Percentiles rank a stretch among this genome's conserved stretches.
These are phyloP conservation scores for Malaclemys terrapin DNA, from an alignment of 2,113 vertebrate species.

Conservation along the genomic window DNA sequence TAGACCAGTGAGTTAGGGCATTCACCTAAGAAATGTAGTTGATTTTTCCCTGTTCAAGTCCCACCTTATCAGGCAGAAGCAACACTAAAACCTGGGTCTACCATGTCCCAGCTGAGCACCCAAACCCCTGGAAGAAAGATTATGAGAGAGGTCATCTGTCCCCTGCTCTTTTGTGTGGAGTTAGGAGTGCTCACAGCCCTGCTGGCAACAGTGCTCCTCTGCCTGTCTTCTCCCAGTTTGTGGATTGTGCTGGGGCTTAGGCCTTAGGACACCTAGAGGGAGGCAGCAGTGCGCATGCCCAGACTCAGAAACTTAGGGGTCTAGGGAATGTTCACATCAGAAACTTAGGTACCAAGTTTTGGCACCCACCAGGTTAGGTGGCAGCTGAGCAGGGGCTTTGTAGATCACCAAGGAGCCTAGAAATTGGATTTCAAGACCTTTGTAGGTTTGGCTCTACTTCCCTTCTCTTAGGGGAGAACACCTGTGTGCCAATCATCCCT, in stretches of 20 bases:
- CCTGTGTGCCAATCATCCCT: background rate
- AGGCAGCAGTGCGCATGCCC: background rate
- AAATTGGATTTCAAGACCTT: background rate
- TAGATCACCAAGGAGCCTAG: background rate
- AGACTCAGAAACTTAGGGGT: background rate
- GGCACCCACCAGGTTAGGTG: background rate
- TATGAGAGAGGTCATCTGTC: background rate
- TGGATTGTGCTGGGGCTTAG: no score
- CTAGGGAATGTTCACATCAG: background rate
- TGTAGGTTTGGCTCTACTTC: background rate
- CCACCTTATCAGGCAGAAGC: no score
- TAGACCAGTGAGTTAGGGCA: no score
- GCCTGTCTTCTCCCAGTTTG: no score
- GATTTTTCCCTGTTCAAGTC: no score
- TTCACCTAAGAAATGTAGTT: no score
- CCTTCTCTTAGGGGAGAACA: rapidly evolving
- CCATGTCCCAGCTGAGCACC: no score
- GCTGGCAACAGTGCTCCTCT: no score
- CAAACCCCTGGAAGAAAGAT: background rate
- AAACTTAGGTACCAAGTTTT: background rate
- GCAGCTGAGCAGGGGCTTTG: background rate
- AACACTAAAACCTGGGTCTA: no score
- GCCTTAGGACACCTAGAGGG: background rate
- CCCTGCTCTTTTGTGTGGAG: background rate
- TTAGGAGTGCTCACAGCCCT: background rate